These are phyloP conservation scores for Andricus quercusramuli DNA, from an alignment of 2,888 invertebrate genomes.

Conservation along the genomic window DNA sequence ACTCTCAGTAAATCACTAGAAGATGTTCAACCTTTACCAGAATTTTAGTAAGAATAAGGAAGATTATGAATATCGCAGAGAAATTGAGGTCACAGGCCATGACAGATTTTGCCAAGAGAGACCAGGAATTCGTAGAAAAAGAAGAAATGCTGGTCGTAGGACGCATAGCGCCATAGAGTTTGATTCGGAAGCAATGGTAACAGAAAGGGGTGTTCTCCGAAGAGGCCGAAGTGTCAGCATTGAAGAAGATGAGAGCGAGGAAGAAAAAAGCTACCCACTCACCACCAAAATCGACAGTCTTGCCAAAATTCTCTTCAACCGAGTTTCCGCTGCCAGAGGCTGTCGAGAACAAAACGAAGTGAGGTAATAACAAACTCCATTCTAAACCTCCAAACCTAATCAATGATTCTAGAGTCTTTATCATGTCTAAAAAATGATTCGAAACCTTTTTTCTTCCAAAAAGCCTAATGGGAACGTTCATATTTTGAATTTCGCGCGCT, in stretches of 20 bases:
- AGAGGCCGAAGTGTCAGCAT: slow-evolving; percentile 84
- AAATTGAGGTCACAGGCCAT: slow-evolving; percentile 87
- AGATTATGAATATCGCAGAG: slow-evolving; percentile 77
- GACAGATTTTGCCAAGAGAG: slow-evolving; percentile 89
- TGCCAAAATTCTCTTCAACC: slow-evolving; percentile 85
- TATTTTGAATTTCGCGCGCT: no score
- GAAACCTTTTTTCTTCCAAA: no score
- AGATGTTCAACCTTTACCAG: slow-evolving; percentile 89
- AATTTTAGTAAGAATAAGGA: slow-evolving; percentile 83
- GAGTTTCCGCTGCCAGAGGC: slow-evolving; percentile 74
- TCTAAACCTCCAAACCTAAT: neutral
- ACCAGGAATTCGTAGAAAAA: slow-evolving; percentile 79
- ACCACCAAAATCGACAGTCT: slow-evolving; percentile 88
- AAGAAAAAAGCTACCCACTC: slow-evolving; percentile 82
- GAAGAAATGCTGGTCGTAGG: slow-evolving; percentile 69
- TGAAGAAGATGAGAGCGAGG: slow-evolving; percentile 81
- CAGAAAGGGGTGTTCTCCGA: slow-evolving; percentile 68
- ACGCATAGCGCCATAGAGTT: slow-evolving; percentile 76
- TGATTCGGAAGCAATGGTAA: slow-evolving; percentile 72
- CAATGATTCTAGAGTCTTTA: no score
- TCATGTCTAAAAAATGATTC: no score
- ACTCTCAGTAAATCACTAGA: slow-evolving; percentile 31
- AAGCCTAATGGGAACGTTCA: no score
- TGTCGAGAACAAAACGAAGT: slow-evolving; percentile 67
- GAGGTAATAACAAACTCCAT: slow-evolving; percentile 47